A percentile compares a stretch with the other conserved stretches of the same genome.
Conservation (phyloP, 2,888 invertebrate genomes). For the Erebia epiphron region DNA sequence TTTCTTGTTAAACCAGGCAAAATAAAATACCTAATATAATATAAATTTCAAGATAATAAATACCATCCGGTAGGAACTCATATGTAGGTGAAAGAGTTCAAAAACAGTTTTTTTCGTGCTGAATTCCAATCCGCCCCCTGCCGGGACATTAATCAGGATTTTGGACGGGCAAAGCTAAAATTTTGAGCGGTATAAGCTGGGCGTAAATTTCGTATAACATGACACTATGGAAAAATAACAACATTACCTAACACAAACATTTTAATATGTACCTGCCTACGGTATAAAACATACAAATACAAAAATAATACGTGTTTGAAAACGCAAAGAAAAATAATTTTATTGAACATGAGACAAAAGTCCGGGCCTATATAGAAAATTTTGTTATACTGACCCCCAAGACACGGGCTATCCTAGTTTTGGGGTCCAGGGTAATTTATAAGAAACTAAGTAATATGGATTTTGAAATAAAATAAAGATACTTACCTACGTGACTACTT, state of each 20-base stretch:
- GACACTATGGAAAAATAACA: slow-evolving; percentile 67
- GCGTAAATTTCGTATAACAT: slow-evolving; percentile 81
- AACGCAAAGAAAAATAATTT: no score
- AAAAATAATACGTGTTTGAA: no score
- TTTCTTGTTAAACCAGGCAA: background rate
- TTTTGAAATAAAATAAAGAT: no score
- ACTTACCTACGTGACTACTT: no score
- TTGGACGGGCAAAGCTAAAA: slow-evolving; percentile 85
- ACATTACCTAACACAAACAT: slow-evolving; percentile 53
- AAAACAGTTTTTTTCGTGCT: slow-evolving; percentile 55
- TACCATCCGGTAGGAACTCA: background rate
- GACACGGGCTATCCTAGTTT: no score
- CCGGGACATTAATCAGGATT: slow-evolving; percentile 86
- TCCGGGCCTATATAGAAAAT: no score
- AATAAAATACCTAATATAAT: background rate
- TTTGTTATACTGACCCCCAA: no score
- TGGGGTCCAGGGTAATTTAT: no score
- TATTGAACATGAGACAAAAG: no score
- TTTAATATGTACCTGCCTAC: slow-evolving; percentile 40
- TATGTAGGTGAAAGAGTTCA: slow-evolving; percentile 24
- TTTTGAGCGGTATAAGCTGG: slow-evolving; percentile 81
- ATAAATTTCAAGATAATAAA: background rate
- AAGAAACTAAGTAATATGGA: no score
- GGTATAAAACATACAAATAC: no score
- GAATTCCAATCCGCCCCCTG: slow-evolving; percentile 59